Evolutionary conservation across 2,113 vertebrate species (phyloP), one percentile per base, ranked within the genome.

Genomic region (Notothenia coriiceps): DNA sequence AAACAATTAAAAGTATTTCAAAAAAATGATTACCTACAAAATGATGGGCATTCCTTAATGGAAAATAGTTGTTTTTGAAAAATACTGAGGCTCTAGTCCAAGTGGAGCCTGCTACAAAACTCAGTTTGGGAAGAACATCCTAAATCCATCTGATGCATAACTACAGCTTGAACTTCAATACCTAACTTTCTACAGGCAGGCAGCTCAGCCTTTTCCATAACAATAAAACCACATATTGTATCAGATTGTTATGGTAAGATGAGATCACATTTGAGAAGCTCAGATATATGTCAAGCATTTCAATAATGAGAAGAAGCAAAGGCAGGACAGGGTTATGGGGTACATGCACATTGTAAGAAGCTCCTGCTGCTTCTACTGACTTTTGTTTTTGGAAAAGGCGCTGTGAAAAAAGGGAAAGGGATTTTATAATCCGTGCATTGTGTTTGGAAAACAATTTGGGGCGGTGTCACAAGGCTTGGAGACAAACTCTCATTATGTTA

Each of bases 241-340:
- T 89, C 57, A 73, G 67, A 86, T 70, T 92, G 91, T 93, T 92
- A 88, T 89, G 78, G 90, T 91, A 88, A 93, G 68, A 87, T 44
- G 89, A 93, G 88, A 43, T 18, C 65, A 60, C 84, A 54, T 90
- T 89, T 91, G 77, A 91, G 86, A 66, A 78, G 74, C 74, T 52
- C 74, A 85, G 83, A 90, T 92, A 86, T 89, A 78, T 92, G 85
- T 88, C 78, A 70, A 75, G 63, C 75, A 89, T 92, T 93, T 88
- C 75, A 89, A 89, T 89, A 90, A 90, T 77, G 87, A 79, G 67
- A 68, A 56, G 76, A 51, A 70, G 74, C 66, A 59, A 50, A 73
- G 57, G 66, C 63, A 61, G 68, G 5, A 15, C 50, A 10, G 71
- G 63, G 47, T 77, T 83, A 65, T 46, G 77, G 79, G 84, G 67